Conservation (phyloP, 2,113 vertebrate species). For the Nothocercus julius region DNA sequence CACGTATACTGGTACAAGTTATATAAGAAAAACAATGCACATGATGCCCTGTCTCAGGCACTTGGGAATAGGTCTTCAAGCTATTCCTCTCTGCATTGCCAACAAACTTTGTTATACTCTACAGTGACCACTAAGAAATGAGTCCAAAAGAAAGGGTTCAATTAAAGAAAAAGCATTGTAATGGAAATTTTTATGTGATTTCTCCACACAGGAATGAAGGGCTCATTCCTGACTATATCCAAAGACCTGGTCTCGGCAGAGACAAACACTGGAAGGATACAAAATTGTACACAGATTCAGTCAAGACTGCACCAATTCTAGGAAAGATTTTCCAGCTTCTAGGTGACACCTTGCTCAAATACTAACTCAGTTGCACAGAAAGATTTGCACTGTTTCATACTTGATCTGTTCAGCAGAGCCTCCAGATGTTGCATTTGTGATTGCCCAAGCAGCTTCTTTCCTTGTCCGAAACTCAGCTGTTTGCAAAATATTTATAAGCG, state of each 20-base stretch:
- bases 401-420: conserved; percentile 96
- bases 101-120: not conserved
- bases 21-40: not conserved
- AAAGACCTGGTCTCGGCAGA: not conserved
- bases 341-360: not conserved
- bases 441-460: conserved; percentile 98
- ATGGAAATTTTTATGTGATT: not conserved
- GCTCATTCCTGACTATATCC: not conserved
- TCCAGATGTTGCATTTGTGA: conserved; percentile 96
- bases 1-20: not conserved
- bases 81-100: not conserved
- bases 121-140: not conserved
- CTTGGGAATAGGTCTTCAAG: not conserved
- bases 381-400: conserved; percentile 57
- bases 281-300: too few relatives aligned
- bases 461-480: conserved; percentile 96
- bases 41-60: accelerated
- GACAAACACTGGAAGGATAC: not conserved
- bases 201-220: not conserved
- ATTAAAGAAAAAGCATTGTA: not conserved
- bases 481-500: conserved; percentile 95
- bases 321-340: not conserved
- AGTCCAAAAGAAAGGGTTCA: not conserved
- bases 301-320: not conserved
- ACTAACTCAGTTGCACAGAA: not conserved